Evolutionary conservation across 2,888 invertebrate genomes (phyloP).

Genomic region (Protodeltote pygarga): DNA sequence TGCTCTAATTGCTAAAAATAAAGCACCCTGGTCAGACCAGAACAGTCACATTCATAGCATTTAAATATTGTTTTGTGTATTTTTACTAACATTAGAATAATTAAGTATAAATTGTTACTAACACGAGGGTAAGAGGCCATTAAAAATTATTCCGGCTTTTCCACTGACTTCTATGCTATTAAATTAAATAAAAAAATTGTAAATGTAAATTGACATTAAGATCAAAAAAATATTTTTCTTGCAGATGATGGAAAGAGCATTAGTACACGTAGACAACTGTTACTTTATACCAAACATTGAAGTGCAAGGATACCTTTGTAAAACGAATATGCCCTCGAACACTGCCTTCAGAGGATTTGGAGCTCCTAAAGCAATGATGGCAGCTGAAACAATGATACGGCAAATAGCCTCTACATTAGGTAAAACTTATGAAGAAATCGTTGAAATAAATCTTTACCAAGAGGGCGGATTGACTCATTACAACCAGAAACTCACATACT

Average conservation of each 20-base stretch:
- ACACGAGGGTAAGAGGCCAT: too few species aligned
- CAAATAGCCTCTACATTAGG: conserved; percentile 90
- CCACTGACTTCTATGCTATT: too few species aligned
- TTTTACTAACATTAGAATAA: too few species aligned
- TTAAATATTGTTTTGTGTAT: too few species aligned
- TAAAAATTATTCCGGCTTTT: too few species aligned
- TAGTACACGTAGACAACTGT: conserved; percentile 93
- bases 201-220: too few species aligned
- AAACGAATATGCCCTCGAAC: conserved; percentile 96
- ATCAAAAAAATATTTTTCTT: conserved; percentile 32
- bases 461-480: conserved; percentile 93
- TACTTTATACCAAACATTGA: conserved; percentile 92
- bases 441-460: conserved; percentile 91
- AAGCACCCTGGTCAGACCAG: too few species aligned
- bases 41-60: too few species aligned
- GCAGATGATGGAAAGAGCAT: conserved; percentile 92
- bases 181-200: too few species aligned
- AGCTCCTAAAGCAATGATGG: conserved; percentile 95
- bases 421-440: conserved; percentile 89
- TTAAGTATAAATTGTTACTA: too few species aligned
- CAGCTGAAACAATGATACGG: conserved; percentile 92
- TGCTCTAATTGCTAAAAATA: too few species aligned
- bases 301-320: conserved; percentile 91
- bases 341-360: conserved; percentile 98
- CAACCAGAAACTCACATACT: conserved; percentile 90